Conservation (phyloP, 2,797 vertebrate species). For the Pipistrellus pygmaeus region DNA sequence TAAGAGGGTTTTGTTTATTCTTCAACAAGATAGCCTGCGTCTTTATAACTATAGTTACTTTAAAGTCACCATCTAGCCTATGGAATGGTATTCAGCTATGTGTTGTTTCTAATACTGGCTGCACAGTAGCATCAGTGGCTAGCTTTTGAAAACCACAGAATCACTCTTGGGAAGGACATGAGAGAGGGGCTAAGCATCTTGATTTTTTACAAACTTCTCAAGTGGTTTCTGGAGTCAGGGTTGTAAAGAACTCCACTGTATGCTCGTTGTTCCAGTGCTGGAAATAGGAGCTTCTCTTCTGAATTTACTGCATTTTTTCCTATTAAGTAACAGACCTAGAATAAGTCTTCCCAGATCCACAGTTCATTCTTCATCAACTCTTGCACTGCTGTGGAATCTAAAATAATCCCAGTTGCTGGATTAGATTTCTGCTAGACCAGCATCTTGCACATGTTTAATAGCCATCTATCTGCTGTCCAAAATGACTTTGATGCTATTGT, state of each 20-base stretch:
- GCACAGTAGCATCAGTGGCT: neutral
- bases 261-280: neutral
- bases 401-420: neutral
- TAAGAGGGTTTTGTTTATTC: neutral
- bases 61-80: neutral
- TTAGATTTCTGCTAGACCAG: neutral
- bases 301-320: slow-evolving; percentile 5
- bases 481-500: neutral
- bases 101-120: neutral
- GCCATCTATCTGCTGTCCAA: neutral
- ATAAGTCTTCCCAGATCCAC: neutral
- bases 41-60: neutral
- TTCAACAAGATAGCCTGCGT: neutral
- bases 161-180: neutral
- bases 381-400: neutral
- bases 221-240: neutral
- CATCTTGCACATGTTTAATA: neutral
- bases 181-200: neutral
- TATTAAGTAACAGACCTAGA: neutral
- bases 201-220: neutral
- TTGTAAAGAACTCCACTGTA: neutral
- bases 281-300: neutral
- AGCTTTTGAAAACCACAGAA: neutral
- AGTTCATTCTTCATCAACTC: neutral
- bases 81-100: neutral